Evolutionary conservation across 2,113 vertebrate species (phyloP).

Genomic region (Acrocephalus kingi): DNA sequence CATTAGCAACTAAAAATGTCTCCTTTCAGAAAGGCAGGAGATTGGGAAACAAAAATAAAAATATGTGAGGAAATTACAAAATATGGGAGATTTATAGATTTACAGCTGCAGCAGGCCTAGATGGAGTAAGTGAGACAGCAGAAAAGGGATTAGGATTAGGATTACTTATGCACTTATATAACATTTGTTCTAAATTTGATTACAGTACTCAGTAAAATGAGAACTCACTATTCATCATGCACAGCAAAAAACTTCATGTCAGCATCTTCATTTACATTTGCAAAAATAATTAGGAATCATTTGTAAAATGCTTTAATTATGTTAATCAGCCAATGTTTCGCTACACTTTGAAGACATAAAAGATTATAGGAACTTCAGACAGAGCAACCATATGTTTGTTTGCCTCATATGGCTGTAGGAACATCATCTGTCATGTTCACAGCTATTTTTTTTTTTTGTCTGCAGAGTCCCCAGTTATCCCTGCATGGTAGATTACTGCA

Average conservation of each 20-base stretch:
- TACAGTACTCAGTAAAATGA: conserved; percentile 51
- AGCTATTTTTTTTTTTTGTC: background rate
- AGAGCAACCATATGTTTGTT: conserved; percentile 11
- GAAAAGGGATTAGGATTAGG: conserved; percentile 53
- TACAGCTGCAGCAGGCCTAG: conserved; percentile 32
- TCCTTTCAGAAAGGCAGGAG: background rate
- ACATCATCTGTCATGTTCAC: conserved; percentile 17
- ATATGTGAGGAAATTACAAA: background rate
- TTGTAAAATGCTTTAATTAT: conserved; percentile 44
- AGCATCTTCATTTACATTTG: conserved; percentile 1
- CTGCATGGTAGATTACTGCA: background rate
- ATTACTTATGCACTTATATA: conserved; percentile 45
- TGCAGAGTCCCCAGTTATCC: background rate
- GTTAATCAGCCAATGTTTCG: conserved; percentile 29
- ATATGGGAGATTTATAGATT: conserved; percentile 50
- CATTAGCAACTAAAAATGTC: background rate
- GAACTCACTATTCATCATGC: background rate
- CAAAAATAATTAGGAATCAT: conserved; percentile 26
- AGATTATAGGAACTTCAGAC: background rate
- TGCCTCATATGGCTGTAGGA: background rate
- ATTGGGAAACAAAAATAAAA: background rate
- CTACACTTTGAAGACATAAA: conserved; percentile 12
- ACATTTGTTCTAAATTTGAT: conserved; percentile 42
- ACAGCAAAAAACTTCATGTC: background rate
- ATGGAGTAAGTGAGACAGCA: conserved; percentile 41